Evolutionary conservation across 2,113 vertebrate species (phyloP), one percentile per base, ranked within the genome.

Genomic region (Halcyon senegalensis): DNA sequence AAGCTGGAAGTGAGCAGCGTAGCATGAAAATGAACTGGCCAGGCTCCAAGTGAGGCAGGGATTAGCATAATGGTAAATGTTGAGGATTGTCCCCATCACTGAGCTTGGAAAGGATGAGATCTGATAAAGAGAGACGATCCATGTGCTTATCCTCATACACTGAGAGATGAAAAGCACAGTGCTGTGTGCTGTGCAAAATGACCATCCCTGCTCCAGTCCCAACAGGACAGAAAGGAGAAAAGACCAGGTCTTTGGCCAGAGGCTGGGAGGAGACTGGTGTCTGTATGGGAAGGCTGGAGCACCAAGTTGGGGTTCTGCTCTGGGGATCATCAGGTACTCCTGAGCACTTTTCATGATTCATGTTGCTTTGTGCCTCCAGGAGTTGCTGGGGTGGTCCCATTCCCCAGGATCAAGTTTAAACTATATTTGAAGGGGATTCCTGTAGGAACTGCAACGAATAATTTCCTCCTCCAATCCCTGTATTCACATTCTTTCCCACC

Each of bases 21-120:
- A 96, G 96, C 97, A 96, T 96, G 95, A 94, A 98, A 98, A 98
- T 46, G 87, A 97, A 94, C 94, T 96, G 96, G 96, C 97, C 77
- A 60, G 59, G 74, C 97, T 97, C 97, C 97, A 98, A 96, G 81
- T 11, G 24, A 97, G 94, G 43, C 84, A 92, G 74, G 87, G 87
- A 97, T 94, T 94, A 96, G 73, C 92, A 84, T 89, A 89, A 85
- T 17, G 94, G 96, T 96, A 95, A 95, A 94, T 58, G 70, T 58
- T 74, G 75, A 82, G 70, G 80, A 50, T 41, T 76, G 75, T 37
- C 93, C 63, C 87, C 87, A 58, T n/a, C 84, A 73, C 69, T 33
- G 30, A 87, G 44, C 5, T 83, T 64, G 25, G 18, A n/a, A 31
- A 33, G 30, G 4, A 7, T 16, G 21, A 12, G 14, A 37, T 73